Evolutionary conservation across 2,888 invertebrate species (phyloP), one percentile per base, ranked within the genome.

Genomic region (Dione vanillae): DNA sequence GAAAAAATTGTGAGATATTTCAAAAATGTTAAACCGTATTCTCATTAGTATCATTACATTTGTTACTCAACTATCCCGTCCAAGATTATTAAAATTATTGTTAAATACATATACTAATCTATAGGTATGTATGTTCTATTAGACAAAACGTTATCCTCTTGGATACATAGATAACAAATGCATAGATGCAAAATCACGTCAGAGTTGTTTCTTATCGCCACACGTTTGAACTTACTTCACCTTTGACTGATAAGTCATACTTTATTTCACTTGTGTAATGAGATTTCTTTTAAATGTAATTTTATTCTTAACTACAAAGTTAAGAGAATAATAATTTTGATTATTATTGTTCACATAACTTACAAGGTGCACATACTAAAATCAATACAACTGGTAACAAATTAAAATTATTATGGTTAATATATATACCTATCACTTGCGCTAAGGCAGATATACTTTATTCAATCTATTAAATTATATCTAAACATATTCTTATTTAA

Each of bases 211-310:
- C 76, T 86, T 87, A 86, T 85, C 85, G 79, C 82, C 80, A 77
- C 78, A 78, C 81, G 80, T 74, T 76, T 85, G 87, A 90, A 88
- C 88, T 82, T 70, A 69, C 76, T 74, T 81, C 83, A 87, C 87
- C 91, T 88, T 79, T 87, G 85, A 86, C 86, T 88, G 89, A 52
- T 68, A 56, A 56, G 37, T 56, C 12, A 6, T 52, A 62, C 61
- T 68, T 59, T 41, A 58, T 45, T 56, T 51, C 1, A 41, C 49
- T 49, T 54, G 62, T 45, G 54, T 27, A 61, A 41, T 43, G 11
- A 20, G 43, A 65, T 20, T 35, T 66, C 56, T 56, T 16, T 66
- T 10, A 10, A 59, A 41, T 59, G 20, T 19, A 58, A 40, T 49
- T 41, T 67, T 67, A 67, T 67, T 49, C 43, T 51, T 19, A 66